Percentiles rank a stretch among this genome's conserved stretches.
phyloP scores from a whole-genome alignment of 2,113 vertebrate genomes.

The Ciconia maguari region DNA sequence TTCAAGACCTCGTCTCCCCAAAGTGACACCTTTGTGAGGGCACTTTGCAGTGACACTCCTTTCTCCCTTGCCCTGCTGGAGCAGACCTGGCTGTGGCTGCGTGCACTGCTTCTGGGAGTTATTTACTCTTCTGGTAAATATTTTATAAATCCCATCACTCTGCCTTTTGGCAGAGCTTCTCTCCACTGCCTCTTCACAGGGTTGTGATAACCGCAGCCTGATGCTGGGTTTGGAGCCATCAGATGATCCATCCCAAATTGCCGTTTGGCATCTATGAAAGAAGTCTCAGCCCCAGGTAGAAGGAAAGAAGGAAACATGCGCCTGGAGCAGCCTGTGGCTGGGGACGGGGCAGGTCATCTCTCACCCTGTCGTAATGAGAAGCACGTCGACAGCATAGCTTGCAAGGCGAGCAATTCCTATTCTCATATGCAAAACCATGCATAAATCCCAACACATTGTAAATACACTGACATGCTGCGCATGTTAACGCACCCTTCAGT shows the following conservation, averaged over 20 bases:
- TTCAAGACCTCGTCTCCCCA: neutral
- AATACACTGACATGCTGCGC: neutral
- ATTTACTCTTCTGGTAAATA: neutral
- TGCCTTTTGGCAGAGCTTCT: neutral
- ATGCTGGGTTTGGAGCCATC: neutral
- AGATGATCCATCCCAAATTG: neutral
- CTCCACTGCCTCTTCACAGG: neutral
- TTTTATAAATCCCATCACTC: neutral
- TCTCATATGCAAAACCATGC: neutral
- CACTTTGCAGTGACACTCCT: neutral
- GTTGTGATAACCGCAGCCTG: neutral
- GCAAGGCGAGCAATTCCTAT: neutral
- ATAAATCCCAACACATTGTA: neutral
- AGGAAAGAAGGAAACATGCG: neutral
- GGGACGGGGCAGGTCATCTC: neutral
- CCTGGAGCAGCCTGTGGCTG: neutral
- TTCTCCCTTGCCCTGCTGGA: neutral
- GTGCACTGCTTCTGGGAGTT: neutral
- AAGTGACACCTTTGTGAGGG: neutral
- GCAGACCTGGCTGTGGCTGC: neutral
- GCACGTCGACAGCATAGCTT: neutral
- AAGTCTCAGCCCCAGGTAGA: neutral
- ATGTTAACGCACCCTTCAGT: neutral
- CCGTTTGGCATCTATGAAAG: neutral
- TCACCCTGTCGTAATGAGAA: neutral